phyloP scores from a whole-genome alignment of 2,888 invertebrate species.

The Caradrina clavipalpis region DNA sequence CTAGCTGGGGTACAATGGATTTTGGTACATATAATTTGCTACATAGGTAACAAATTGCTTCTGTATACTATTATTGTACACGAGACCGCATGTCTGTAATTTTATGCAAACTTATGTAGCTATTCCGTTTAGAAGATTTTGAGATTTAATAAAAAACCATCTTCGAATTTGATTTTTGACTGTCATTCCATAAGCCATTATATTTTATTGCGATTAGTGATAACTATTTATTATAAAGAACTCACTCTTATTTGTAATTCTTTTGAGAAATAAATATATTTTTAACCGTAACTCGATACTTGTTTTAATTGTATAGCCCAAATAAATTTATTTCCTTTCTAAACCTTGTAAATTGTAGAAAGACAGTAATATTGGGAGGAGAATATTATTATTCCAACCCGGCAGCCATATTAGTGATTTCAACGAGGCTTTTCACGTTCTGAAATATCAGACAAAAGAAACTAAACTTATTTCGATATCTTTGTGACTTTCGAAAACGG shows the following conservation, averaged over 20 bases:
- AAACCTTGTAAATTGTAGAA: too few species aligned
- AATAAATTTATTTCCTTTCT: not conserved
- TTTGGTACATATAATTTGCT: too few species aligned
- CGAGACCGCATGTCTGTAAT: too few species aligned
- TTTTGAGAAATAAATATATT: too few species aligned
- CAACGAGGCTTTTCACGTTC: not conserved
- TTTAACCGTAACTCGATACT: too few species aligned
- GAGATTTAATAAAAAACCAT: not conserved
- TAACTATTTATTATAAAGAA: not conserved
- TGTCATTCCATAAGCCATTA: constrained; percentile 9
- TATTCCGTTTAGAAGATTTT: not conserved
- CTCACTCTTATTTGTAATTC: too few species aligned
- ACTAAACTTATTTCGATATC: not conserved
- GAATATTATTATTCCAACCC: not conserved
- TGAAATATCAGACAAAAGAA: not conserved
- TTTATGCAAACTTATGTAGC: not conserved
- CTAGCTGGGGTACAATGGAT: not conserved
- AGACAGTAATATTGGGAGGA: not conserved
- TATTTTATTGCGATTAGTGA: not conserved
- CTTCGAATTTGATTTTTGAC: not conserved
- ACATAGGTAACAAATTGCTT: constrained; percentile 9
- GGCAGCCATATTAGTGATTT: not conserved
- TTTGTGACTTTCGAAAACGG: not conserved
- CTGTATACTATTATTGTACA: not conserved
- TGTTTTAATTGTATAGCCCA: not conserved